A percentile compares a stretch with the other conserved stretches of the same genome.
phyloP scores from a whole-genome alignment of 1,140 invertebrate genomes.

The Plutomurus gul region DNA sequence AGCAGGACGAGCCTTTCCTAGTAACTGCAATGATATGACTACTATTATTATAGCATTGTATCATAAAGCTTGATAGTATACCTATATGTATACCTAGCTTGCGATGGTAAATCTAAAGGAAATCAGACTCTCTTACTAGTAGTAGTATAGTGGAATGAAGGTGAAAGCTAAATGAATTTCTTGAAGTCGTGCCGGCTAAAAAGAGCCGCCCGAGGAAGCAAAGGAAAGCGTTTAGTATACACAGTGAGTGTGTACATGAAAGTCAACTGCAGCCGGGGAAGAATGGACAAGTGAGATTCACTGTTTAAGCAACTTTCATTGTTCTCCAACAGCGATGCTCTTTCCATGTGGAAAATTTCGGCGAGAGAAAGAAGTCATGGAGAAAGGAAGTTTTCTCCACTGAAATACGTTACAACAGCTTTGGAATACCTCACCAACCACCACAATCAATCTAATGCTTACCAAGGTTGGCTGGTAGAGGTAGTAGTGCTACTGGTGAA shows the following conservation, averaged over 20 bases:
- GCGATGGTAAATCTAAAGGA: no score
- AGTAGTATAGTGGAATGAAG: neutral
- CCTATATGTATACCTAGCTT: no score
- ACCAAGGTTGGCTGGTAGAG: no score
- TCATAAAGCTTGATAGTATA: neutral
- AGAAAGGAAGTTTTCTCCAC: neutral
- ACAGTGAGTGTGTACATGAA: no score
- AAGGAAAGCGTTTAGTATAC: no score
- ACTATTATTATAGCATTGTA: neutral
- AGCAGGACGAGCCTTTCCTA: no score
- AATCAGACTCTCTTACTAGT: neutral
- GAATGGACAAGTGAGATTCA: neutral
- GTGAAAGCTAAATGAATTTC: constrained; percentile 6
- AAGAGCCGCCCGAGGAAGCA: no score
- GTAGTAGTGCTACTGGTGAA: no score
- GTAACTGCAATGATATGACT: no score
- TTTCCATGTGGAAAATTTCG: constrained; percentile 2
- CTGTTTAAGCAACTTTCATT: neutral
- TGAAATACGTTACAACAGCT: neutral
- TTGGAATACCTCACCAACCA: neutral
- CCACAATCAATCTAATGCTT: no score
- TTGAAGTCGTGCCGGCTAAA: no score
- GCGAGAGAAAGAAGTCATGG: constrained; percentile 18
- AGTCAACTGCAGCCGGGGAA: neutral
- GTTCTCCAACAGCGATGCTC: neutral